Base-by-base conservation (phyloP, 2,888 invertebrate species). In the Elysia crispata region DNA sequence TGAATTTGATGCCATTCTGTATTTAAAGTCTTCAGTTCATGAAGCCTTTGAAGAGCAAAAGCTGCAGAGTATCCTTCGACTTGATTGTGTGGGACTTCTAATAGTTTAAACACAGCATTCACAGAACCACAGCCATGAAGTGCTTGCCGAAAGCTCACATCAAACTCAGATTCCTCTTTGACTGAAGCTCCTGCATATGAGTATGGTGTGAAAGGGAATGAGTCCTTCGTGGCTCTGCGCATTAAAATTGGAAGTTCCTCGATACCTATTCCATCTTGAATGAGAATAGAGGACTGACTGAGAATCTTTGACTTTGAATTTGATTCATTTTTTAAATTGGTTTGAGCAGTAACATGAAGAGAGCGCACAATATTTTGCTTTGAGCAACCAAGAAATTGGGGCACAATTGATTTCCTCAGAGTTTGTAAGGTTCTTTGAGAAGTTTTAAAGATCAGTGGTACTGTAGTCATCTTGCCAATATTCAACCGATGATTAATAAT, bases 171-270 rank as follows among this genome's bases (percentile, higher is more conserved):
- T 54, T 83, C 82, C n/a, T 82, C 79, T 28, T 84, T 73, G 28
- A 85, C 74, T 15, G 80, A 79, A 3, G 85, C 83, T 1, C 82
- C 83, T 8, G 85, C 30, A 72, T 85, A 84, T 1, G 79, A 57
- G 50, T 83, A 76, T 54, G 76, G 82, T 13, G 77, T 81, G 33
- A 86, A 83, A 11, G 87, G 86, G 79, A 85, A 84, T 67, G 80
- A 81, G 25, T 75, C 81, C 50, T 83, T 78, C 41, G 82, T 83
- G 20, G 88, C 92, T 77, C 90, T 94, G 78, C 94, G 93, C 33
- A 95, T 94, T 76, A 95, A 93, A 20, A 95, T 92, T 1, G 95
- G 95, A 72, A 95, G 92, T 89, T 95, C 95, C 86, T 94, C 94
- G 30, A 95, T 95, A 77, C 94, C 93, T n/a, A 93, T 91, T 5